Base-by-base conservation (phyloP, 2,888 invertebrate species). In the Drosophila mimica region DNA sequence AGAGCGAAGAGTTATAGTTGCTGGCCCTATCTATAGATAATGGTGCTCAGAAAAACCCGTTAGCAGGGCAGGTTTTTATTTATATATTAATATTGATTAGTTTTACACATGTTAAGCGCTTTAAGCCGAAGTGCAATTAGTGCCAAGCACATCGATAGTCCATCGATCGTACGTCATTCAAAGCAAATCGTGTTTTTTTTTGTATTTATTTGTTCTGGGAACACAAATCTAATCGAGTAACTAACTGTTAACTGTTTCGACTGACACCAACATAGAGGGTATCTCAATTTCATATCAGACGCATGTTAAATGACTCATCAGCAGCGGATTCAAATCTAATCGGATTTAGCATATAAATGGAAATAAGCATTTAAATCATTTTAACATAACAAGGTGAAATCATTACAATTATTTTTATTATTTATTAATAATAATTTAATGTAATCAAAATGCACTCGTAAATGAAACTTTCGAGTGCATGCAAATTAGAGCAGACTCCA, bases 1-100 rank as follows among this genome's bases (percentile, higher is more conserved):
- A 25, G 13, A 0, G 8, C 2, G 25, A 28, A 48, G 20, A 40
- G 40, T 0, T 40, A 49, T 17, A 28, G 11, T n/a, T 34, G 3
- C 43, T 17, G 28, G 25, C 58, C 25, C 56, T 77, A 78, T 70
- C 66, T 54, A 61, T 43, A 63, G 71, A 76, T 76, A 68, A 49
- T 66, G 36, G 31, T 36, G 15, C 4, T 46, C 15, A 30, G 11
- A 36, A 54, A 28, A 70, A 51, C 40, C 17, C 17, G 38, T 33
- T 40, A 28, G 33, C 43, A 52, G 54, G 11, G 48, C 43, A 17
- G 33, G 58, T 53, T 58, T 17, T 46, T 15, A 8, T 46, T n/a
- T 28, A 25, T 17, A 25, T 54, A 38, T 56, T 43, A 46, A 60
- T 20, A 61, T 62, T 63, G 58, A 76, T 76, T 60, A 46, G 36